Base-by-base conservation (phyloP, 2,113 vertebrate genomes). In the Opisthocomus hoazin region DNA sequence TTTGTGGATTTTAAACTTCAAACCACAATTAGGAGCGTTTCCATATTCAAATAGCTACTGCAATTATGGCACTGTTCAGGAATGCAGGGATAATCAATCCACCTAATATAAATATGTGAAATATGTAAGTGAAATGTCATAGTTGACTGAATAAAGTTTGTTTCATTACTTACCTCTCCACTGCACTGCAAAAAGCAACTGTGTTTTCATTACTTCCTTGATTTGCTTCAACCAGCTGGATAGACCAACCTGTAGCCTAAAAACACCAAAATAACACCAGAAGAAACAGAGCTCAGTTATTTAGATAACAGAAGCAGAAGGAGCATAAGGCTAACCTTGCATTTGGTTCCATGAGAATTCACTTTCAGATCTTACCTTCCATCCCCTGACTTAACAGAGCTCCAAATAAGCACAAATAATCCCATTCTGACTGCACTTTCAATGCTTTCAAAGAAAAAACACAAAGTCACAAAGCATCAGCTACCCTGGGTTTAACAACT, bases 121-220 rank as follows among this genome's bases (percentile, higher is more conserved):
- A 74, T 15, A n/a, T n/a, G n/a, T n/a, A 70, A 73, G 36, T 61
- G 26, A 75, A 74, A 74, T 15, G 8, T 50, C 56, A 88, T 4
- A 57, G 24, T 5, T 74, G 48, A 36, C 26, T 43, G 51, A 71
- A 78, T 41, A 57, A 39, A 11, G 3, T 13, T 10, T 26, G 51
- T 88, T 88, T 36, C 20, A 32, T 77, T 77, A 98, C 98, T 97
- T 84, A 98, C 98, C 79, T 97, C 65, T 96, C 94, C 39, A 98
- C 97, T 73, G 83, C 39, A 0, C 69, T 86, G 69, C 97, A 98
- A 92, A 98, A 98, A 46, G 79, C 95, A 63, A 11, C 75, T 12
- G 89, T 89, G 43, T 15, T 97, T 34, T 50, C 76, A 32, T 97
- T 93, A 41, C 95, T 97, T 41, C 96, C 96, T 93, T 86, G 93